Conservation (phyloP, 2,797 vertebrate species). For the Xyrichtys novacula region DNA sequence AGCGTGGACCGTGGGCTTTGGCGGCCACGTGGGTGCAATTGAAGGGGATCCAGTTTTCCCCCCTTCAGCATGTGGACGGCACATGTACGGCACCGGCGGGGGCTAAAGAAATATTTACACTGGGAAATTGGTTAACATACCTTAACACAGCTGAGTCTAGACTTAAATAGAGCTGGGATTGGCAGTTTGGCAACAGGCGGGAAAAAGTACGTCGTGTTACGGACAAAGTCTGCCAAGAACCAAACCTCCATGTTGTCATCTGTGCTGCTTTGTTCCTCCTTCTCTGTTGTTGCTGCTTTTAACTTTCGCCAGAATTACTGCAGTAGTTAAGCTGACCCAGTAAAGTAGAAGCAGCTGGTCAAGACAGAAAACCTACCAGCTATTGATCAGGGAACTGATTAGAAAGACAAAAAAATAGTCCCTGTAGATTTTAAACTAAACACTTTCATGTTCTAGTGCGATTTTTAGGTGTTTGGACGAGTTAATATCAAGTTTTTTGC, state of each 20-base stretch:
- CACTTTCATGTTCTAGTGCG: no score
- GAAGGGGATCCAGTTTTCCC: constrained; percentile 49
- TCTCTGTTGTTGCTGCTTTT: constrained; percentile 11
- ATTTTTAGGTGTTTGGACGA: no score
- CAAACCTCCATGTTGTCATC: constrained; percentile 25
- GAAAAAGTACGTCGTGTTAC: background rate
- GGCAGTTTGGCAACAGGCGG: constrained; percentile 11
- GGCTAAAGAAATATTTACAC: constrained; percentile 61
- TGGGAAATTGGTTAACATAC: constrained; percentile 55
- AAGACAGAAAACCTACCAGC: constrained; percentile 5
- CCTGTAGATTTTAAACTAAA: background rate
- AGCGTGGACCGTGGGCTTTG: background rate
- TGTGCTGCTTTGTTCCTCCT: constrained; percentile 34
- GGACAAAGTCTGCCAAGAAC: constrained; percentile 9
- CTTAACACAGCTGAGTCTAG: constrained; percentile 44
- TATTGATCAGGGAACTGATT: no score
- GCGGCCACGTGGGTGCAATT: constrained; percentile 33
- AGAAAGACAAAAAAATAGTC: background rate
- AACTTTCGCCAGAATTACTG: constrained; percentile 27
- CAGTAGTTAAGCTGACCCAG: constrained; percentile 17
- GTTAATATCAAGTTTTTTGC: no score
- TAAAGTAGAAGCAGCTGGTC: background rate
- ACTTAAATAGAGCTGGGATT: background rate
- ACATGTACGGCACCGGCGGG: constrained; percentile 45
- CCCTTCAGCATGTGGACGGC: constrained; percentile 54